These are phyloP conservation scores for Caenorhabditis imperialis DNA, from an alignment of 2,888 invertebrate species.

Conservation along the genomic window DNA sequence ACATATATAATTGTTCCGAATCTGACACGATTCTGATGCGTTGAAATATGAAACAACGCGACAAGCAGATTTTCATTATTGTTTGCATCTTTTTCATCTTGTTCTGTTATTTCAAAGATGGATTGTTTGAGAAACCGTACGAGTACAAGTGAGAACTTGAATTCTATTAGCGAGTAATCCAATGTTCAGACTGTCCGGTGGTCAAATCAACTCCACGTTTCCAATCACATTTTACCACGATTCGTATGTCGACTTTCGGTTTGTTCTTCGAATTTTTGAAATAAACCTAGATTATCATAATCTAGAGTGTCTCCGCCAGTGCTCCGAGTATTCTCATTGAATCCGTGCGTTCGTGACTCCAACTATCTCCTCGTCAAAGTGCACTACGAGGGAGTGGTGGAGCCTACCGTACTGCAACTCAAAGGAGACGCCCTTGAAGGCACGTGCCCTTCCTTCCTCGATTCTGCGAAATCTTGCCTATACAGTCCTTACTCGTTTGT, in stretches of 20 bases:
- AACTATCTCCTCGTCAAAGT: constrained; percentile 12
- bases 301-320: no score
- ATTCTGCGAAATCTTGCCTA: constrained; percentile 22
- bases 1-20: no score
- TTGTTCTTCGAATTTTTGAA: no score
- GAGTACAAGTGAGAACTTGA: neutral
- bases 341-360: neutral
- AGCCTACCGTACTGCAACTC: constrained; percentile 3
- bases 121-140: no score
- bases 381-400: constrained; percentile 1
- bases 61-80: no score
- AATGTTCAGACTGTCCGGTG: no score
- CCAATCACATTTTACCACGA: constrained; percentile 41
- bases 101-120: no score
- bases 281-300: no score
- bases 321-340: neutral
- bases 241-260: constrained; percentile 25
- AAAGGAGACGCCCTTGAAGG: constrained; percentile 13
- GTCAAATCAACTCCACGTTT: constrained; percentile 17
- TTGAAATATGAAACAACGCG: no score
- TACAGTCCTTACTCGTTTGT: constrained; percentile 15
- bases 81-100: no score
- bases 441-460: constrained; percentile 6
- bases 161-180: neutral
- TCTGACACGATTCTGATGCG: no score